phyloP scores from a whole-genome alignment of 1,140 invertebrate species.

The Diorhabda sublineata region DNA sequence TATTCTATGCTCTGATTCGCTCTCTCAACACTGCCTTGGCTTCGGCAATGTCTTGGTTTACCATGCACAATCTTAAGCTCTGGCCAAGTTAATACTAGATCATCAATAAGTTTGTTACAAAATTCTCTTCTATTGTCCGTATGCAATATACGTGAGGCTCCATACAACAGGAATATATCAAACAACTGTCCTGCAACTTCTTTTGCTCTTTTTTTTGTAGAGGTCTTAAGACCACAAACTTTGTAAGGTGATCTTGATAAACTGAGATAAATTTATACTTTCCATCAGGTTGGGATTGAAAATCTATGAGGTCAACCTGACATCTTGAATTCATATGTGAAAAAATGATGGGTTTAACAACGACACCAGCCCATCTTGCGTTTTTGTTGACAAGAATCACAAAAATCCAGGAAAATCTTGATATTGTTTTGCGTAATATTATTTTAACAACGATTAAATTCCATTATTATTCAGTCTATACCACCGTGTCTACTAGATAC shows the following conservation, averaged over 20 bases:
- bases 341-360: neutral
- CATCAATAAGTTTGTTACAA: conserved; percentile 22
- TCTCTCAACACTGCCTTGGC: conserved; percentile 42
- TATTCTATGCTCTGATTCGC: conserved; percentile 45
- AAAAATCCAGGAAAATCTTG: too few species aligned
- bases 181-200: conserved; percentile 30
- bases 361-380: too few species aligned
- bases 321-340: conserved; percentile 44
- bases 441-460: too few species aligned
- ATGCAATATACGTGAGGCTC: conserved; percentile 37
- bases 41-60: conserved; percentile 39
- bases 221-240: conserved; percentile 30
- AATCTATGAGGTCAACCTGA: conserved; percentile 51
- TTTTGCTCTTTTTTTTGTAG: neutral
- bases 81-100: conserved; percentile 29
- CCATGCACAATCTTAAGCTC: conserved; percentile 40
- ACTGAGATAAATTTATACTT: conserved; percentile 48
- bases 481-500: too few species aligned
- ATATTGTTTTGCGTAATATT: too few species aligned
- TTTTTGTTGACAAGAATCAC: too few species aligned
- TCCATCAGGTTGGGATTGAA: conserved; percentile 46
- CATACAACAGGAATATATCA: conserved; percentile 39
- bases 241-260: conserved; percentile 51
- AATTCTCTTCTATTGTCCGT: conserved; percentile 40
- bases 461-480: too few species aligned